Percentiles rank a stretch among this genome's conserved stretches.
Conservation (phyloP, 2,888 invertebrate species). For the Drosophila ochracea region DNA sequence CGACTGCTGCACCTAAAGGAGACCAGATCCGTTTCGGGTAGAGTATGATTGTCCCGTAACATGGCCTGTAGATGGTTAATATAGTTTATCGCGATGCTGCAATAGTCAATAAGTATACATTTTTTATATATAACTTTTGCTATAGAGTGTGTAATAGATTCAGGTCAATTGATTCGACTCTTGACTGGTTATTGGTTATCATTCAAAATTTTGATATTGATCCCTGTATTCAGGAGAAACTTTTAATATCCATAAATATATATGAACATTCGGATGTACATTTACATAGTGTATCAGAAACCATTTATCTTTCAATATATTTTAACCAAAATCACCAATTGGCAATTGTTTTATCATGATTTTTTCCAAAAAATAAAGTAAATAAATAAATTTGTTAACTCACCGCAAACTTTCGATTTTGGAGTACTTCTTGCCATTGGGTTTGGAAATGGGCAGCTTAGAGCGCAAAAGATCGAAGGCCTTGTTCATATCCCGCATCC, state of each 20-base stretch:
- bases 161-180: neutral
- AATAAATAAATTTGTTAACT: constrained; percentile 16
- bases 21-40: constrained; percentile 54
- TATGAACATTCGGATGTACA: no score
- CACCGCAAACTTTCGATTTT: constrained; percentile 94
- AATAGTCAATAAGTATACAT: constrained; percentile 29
- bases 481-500: constrained; percentile 94
- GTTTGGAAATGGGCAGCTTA: constrained; percentile 91
- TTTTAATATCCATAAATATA: no score
- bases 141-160: neutral
- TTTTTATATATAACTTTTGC: neutral
- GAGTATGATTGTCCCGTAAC: constrained; percentile 64
- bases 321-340: neutral
- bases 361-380: neutral
- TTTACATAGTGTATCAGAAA: neutral
- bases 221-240: no score
- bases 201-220: neutral
- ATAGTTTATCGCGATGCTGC: constrained; percentile 91
- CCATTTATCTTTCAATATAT: neutral
- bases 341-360: accelerated
- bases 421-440: constrained; percentile 93
- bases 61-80: constrained; percentile 89
- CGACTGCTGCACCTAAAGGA: constrained; percentile 49
- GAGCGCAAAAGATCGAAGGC: constrained; percentile 92
- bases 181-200: neutral